Evolutionary conservation across 2,113 vertebrate species (phyloP), one percentile per base, ranked within the genome.

Genomic region (Nycticebus coucang): DNA sequence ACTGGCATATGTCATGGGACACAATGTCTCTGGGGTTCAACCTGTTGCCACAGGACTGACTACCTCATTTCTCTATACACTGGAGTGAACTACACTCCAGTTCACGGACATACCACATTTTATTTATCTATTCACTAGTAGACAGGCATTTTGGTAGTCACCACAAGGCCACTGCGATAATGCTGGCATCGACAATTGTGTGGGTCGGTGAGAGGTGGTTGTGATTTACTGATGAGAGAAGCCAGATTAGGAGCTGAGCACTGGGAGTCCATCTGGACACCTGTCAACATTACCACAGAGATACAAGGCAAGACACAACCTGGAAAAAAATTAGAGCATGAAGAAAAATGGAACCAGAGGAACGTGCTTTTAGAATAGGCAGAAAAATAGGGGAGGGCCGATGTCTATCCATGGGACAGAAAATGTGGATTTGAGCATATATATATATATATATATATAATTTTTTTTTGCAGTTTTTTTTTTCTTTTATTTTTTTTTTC

Each of bases 331-430:
- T 17, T 41, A 64, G 17, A 12, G 1, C 8, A 41, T 5, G 18
- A 35, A 71, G 26, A 71, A 35, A 28, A 79, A 9, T 60, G 2
- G 2, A 26, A 71, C 7, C 13, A 71, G 3, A 74, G n/a, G 3
- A 53, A 55, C 62, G 14, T 69, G 5, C 11, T 18, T 64, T 60
- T 17, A 10, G 14, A 77, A 85, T n/a, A 64, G 2, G 9, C 5
- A 91, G n/a, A n/a, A 33, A 9, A 68, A 33, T 33, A 9, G 28
- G 21, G 11, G 2, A 26, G 1, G 4, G 5, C 3, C 2, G 3
- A 37, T 5, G 60, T 22, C 33, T 68, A 33, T 37, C 64, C 12
- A 10, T 1, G 19, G 11, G n/a, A 71, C 8, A n/a, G 19, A 18
- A 41, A 33, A 50, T 14, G 4, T 81, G n/a, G 7, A 71, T 81